A percentile compares a stretch with the other conserved stretches of the same genome.
Conservation (phyloP, 1,140 invertebrate species). For the Pectinophora gossypiella region DNA sequence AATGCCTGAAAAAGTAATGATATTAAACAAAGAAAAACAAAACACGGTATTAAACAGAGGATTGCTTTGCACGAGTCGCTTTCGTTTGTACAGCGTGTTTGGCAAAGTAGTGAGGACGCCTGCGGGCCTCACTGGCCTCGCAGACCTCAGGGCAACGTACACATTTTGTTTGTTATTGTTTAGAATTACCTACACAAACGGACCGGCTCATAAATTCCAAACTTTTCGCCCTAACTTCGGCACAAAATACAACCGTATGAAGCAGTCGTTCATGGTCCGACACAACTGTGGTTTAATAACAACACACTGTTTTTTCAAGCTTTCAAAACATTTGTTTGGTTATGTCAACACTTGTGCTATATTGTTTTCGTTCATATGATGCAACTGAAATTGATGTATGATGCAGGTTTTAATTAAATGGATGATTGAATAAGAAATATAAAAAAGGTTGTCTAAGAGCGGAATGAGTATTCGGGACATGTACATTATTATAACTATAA, state of each 20-base stretch:
- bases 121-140: conserved; percentile 11
- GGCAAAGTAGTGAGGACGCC: conserved; percentile 12
- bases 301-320: no score
- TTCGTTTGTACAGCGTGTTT: conserved; percentile 20
- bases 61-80: conserved; percentile 10
- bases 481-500: no score
- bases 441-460: no score
- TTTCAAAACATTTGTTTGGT: no score
- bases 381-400: no score
- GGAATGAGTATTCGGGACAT: no score
- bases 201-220: conserved; percentile 34
- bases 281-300: no score
- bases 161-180: conserved; percentile 48
- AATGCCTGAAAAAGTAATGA: conserved; percentile 7
- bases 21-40: not conserved
- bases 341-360: no score
- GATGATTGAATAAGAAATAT: no score
- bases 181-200: conserved; percentile 44
- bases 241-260: no score
- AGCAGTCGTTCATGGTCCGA: not conserved
- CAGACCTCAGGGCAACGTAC: conserved; percentile 14
- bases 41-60: conserved; percentile 1
- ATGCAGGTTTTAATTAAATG: no score
- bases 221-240: conserved; percentile 35
- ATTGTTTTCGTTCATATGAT: no score